phyloP scores from a whole-genome alignment of 2,888 invertebrate genomes.

The Saturnia japonica region DNA sequence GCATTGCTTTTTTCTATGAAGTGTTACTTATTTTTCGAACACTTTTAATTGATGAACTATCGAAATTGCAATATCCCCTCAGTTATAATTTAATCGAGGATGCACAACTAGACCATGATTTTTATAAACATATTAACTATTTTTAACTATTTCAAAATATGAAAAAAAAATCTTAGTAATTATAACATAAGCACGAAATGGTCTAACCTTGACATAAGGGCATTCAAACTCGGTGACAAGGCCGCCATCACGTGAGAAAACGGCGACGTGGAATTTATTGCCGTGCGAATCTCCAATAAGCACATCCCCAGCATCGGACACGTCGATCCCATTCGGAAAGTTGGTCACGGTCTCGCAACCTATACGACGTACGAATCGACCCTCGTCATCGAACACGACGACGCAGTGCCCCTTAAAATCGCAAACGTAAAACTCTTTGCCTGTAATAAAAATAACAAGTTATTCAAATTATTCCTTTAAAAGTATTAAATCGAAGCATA shows the following conservation, averaged over 20 bases:
- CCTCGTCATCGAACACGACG: conserved; percentile 96
- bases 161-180: too few species aligned
- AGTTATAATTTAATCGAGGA: too few species aligned
- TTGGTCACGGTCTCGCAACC: conserved; percentile 97
- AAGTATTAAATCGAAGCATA: background rate
- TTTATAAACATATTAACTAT: too few species aligned
- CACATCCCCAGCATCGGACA: conserved; percentile 97
- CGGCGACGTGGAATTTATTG: conserved; percentile 98
- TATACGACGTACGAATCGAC: conserved; percentile 94
- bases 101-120: too few species aligned
- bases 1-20: too few species aligned
- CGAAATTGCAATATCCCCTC: too few species aligned
- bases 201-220: conserved; percentile 95
- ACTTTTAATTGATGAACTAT: too few species aligned
- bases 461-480: background rate
- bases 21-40: too few species aligned
- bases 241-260: conserved; percentile 94
- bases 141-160: too few species aligned
- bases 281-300: conserved; percentile 98
- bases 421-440: conserved; percentile 96
- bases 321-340: conserved; percentile 98
- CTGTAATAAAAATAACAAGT: conserved; percentile 61
- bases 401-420: conserved; percentile 99
- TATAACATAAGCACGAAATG: too few species aligned
- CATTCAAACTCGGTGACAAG: conserved; percentile 97